phyloP scores from a whole-genome alignment of 2,888 invertebrate genomes.

The Metallyticus violacea region DNA sequence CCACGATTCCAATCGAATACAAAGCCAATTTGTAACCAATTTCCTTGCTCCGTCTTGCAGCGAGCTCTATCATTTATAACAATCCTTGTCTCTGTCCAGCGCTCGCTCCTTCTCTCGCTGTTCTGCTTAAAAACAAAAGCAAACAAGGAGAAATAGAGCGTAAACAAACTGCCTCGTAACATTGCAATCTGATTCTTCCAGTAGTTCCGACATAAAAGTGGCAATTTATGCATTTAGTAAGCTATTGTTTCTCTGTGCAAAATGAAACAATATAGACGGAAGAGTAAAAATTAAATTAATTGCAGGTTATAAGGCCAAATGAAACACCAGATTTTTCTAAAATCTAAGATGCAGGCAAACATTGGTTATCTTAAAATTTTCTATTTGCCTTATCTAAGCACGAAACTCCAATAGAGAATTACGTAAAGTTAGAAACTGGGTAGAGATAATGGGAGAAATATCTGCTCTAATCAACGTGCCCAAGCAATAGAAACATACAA shows the following conservation, averaged over 20 bases:
- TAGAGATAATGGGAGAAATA: too few species aligned
- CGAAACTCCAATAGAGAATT: too few species aligned
- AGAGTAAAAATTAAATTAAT: neutral
- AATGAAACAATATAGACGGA: neutral
- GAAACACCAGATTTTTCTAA: too few species aligned
- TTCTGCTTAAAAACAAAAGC: neutral
- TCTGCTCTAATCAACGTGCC: too few species aligned
- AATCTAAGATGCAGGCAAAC: too few species aligned
- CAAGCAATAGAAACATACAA: too few species aligned
- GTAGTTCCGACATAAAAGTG: neutral
- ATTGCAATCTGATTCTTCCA: neutral
- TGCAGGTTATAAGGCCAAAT: neutral
- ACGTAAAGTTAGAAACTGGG: too few species aligned
- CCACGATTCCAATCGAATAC: constrained; percentile 27
- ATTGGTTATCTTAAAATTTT: too few species aligned
- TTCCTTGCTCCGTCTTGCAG: constrained; percentile 9
- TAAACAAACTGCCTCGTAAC: neutral
- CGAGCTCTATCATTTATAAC: constrained; percentile 2
- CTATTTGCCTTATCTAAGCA: too few species aligned
- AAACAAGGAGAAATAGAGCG: neutral
- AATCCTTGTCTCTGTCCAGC: neutral
- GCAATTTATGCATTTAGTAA: neutral
- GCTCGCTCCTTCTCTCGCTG: neutral
- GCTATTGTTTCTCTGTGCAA: neutral
- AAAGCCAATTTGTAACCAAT: constrained; percentile 24